phyloP scores from a whole-genome alignment of 2,113 vertebrate species.

The Dicerorhinus sumatrensis region DNA sequence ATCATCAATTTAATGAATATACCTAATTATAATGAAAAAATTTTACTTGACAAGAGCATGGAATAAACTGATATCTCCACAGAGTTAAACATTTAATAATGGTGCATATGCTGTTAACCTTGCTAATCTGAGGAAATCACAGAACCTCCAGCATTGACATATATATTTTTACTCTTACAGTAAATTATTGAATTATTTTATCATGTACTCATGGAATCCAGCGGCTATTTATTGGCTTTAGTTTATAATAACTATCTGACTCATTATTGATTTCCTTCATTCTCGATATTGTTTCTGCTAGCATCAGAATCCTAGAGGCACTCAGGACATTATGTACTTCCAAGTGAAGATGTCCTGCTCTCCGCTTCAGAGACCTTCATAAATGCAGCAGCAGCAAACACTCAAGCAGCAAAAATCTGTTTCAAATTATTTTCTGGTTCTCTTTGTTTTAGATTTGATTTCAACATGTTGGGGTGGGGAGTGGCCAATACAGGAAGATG shows the following conservation, averaged over 20 bases:
- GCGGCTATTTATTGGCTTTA: background rate
- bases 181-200: background rate
- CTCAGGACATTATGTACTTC: background rate
- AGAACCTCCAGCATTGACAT: background rate
- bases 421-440: background rate
- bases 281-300: background rate
- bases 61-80: background rate
- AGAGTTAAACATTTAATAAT: background rate
- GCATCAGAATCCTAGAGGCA: background rate
- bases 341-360: background rate
- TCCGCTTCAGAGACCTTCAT: background rate
- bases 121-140: background rate
- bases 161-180: background rate
- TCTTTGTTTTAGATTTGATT: background rate
- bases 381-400: background rate
- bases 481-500: background rate
- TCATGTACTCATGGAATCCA: background rate
- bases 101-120: background rate
- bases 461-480: background rate
- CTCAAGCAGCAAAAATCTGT: background rate
- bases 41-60: background rate
- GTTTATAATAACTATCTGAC: background rate
- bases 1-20: background rate
- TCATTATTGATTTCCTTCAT: background rate
- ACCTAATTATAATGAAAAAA: background rate